A percentile compares a stretch with the other conserved stretches of the same genome.
These are phyloP conservation scores for Callionymus lyra DNA, from an alignment of 2,113 vertebrate genomes.

Conservation along the genomic window DNA sequence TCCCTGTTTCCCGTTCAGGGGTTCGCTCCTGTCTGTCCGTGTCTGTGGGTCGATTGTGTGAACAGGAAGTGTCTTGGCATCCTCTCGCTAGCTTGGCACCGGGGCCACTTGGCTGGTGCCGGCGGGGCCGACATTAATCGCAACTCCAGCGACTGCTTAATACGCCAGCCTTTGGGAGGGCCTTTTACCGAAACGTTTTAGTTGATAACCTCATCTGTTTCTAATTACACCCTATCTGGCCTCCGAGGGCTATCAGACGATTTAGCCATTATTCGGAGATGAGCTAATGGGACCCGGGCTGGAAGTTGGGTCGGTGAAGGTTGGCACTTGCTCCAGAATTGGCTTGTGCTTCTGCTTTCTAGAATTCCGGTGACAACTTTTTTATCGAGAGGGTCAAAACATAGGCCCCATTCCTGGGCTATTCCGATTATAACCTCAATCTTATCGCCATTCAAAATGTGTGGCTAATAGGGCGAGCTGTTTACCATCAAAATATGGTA, in stretches of 20 bases:
- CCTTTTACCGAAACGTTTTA: slow-evolving; percentile 58
- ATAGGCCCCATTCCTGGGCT: no score
- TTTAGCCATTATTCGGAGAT: slow-evolving; percentile 45
- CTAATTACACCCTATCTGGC: slow-evolving; percentile 54
- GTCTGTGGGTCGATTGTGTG: slow-evolving; percentile 55
- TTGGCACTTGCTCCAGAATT: slow-evolving; percentile 27
- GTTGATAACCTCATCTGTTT: slow-evolving; percentile 62
- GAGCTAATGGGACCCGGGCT: slow-evolving; percentile 33
- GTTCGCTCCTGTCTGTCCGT: slow-evolving; percentile 44
- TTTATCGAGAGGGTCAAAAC: no score
- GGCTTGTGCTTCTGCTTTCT: slow-evolving; percentile 7
- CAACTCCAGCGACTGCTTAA: slow-evolving; percentile 54
- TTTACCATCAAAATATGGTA: no score
- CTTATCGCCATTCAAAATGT: no score
- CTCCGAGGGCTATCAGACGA: slow-evolving; percentile 26
- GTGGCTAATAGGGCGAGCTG: no score
- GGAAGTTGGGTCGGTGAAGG: slow-evolving; percentile 27
- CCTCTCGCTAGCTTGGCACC: slow-evolving; percentile 54
- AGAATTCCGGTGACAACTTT: no score
- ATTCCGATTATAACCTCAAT: no score
- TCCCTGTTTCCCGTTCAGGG: slow-evolving; percentile 50
- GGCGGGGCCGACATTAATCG: slow-evolving; percentile 54
- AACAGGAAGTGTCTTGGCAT: slow-evolving; percentile 61
- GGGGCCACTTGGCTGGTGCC: slow-evolving; percentile 53
- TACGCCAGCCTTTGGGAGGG: slow-evolving; percentile 60